phyloP scores from a whole-genome alignment of 2,113 vertebrate genomes.

The Sebastes fasciatus region DNA sequence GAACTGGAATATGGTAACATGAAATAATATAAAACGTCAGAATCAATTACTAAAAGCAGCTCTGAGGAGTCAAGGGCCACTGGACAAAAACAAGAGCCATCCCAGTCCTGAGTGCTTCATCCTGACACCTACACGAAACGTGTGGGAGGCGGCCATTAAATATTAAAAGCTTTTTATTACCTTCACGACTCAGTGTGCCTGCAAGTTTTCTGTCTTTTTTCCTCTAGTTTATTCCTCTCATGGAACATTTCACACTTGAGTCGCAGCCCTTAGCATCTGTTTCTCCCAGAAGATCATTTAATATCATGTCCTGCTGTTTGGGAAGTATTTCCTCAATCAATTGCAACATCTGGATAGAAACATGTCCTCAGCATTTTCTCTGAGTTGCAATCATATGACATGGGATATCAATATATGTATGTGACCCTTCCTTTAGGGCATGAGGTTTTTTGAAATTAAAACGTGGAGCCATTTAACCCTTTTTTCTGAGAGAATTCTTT shows the following conservation, averaged over 20 bases:
- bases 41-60: neutral
- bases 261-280: neutral
- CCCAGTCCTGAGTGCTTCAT: slow-evolving; percentile 23
- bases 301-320: neutral
- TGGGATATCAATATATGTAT: neutral
- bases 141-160: slow-evolving; percentile 18
- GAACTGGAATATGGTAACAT: neutral
- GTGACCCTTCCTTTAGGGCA: too few relatives aligned
- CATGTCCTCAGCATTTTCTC: neutral
- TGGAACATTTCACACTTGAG: neutral
- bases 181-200: neutral
- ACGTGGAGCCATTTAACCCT: too few relatives aligned
- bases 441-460: too few relatives aligned
- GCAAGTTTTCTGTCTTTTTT: neutral
- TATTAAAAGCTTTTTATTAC: slow-evolving; percentile 33
- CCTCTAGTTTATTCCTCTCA: neutral
- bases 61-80: neutral
- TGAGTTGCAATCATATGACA: neutral
- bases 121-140: slow-evolving; percentile 4
- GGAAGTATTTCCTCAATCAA: neutral
- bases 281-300: neutral
- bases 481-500: too few relatives aligned
- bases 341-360: neutral
- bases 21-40: neutral
- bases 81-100: neutral